phyloP scores from a whole-genome alignment of 2,113 vertebrate genomes.

The Tachuris rubrigastra region DNA sequence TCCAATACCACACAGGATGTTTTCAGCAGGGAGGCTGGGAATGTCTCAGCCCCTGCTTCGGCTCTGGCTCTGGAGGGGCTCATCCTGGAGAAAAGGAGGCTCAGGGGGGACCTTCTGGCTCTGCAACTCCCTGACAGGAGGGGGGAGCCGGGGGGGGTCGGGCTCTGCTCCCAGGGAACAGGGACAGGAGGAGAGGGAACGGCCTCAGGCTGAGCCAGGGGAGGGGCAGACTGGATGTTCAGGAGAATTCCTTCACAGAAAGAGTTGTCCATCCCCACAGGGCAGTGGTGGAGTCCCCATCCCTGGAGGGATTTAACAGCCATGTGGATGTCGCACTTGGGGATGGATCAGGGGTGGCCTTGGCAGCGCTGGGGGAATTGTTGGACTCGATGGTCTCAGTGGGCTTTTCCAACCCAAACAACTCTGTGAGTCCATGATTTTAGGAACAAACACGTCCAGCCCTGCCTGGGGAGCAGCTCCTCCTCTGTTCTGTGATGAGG shows the following conservation, averaged over 20 bases:
- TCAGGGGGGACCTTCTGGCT: not conserved
- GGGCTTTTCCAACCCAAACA: not conserved
- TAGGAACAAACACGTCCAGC: not conserved
- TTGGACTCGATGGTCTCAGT: not conserved
- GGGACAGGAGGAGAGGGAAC: not conserved
- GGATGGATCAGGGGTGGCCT: accelerated
- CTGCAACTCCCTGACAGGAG: not conserved
- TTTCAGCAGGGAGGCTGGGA: not conserved
- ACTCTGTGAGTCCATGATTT: not conserved
- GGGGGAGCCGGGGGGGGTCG: accelerated
- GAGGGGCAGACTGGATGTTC: accelerated
- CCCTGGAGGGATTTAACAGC: not conserved
- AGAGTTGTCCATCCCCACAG: not conserved
- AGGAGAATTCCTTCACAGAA: not conserved
- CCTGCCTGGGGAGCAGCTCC: not conserved
- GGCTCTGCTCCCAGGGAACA: not conserved
- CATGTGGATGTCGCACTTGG: not conserved
- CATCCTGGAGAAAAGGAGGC: not conserved
- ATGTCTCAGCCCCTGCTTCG: not conserved
- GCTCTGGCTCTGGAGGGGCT: not conserved
- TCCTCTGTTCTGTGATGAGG: accelerated
- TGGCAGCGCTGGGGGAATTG: not conserved
- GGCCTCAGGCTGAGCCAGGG: not conserved
- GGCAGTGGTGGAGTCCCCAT: not conserved
- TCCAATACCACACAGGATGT: not conserved